Percentiles rank a stretch among this genome's conserved stretches.
Evolutionary conservation across 2,888 invertebrate genomes (phyloP).

Genomic region (Melinaea marsaeus): DNA sequence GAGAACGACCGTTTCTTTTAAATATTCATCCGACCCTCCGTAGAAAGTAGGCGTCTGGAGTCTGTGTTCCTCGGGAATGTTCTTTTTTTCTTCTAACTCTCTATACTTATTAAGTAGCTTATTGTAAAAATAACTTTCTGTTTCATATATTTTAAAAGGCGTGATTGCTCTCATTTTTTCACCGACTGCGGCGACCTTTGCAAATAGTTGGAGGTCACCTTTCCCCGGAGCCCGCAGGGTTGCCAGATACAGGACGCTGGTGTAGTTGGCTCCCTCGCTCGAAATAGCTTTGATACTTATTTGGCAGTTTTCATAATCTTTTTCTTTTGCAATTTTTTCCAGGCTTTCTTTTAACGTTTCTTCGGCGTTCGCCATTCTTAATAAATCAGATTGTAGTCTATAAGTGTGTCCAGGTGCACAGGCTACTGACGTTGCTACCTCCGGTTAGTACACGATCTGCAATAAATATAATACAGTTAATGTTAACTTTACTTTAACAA

Average conservation of each 20-base stretch:
- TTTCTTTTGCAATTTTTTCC: constrained; percentile 39
- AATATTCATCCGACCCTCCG: constrained; percentile 24
- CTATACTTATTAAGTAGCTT: constrained; percentile 32
- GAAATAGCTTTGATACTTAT: constrained; percentile 38
- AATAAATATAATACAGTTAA: too few relatives aligned
- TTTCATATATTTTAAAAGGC: constrained; percentile 27
- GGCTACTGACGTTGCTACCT: too few relatives aligned
- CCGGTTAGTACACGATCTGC: too few relatives aligned
- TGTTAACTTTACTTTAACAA: too few relatives aligned
- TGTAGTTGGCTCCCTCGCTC: constrained; percentile 49
- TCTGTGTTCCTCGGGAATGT: constrained; percentile 36
- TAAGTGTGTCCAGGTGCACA: too few relatives aligned
- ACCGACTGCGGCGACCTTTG: constrained; percentile 31
- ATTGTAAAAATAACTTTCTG: constrained; percentile 37
- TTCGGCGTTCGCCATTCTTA: constrained; percentile 37
- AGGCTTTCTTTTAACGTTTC: constrained; percentile 32
- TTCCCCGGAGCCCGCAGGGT: constrained; percentile 36
- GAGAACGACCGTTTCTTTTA: constrained; percentile 38
- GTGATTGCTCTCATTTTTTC: constrained; percentile 32
- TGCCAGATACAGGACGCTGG: constrained; percentile 41
- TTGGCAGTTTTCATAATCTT: constrained; percentile 35
- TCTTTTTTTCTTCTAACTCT: constrained; percentile 33
- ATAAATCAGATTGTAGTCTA: neutral
- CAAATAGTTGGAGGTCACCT: constrained; percentile 32
- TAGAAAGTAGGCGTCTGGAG: constrained; percentile 36